phyloP scores from a whole-genome alignment of 2,113 vertebrate species.

The Bubalus kerabau region DNA sequence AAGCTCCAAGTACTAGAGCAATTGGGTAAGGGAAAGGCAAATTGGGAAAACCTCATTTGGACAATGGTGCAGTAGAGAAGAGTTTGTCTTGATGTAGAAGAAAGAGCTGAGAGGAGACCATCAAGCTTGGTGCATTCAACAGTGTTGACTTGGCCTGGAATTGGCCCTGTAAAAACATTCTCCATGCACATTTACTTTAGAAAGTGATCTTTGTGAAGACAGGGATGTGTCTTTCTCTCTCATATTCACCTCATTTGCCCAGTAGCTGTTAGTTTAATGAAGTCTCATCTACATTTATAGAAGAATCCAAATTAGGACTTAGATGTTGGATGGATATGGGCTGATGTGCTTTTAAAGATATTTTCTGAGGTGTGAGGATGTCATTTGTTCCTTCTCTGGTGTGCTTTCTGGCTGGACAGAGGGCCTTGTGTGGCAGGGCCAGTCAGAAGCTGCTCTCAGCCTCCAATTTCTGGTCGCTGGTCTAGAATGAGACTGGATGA shows the following conservation, averaged over 20 bases:
- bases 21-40: not conserved
- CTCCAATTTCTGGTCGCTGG: no score
- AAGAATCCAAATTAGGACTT: not conserved
- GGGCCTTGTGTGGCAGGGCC: not conserved
- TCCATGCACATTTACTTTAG: not conserved
- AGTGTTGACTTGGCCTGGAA: not conserved
- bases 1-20: not conserved
- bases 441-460: not conserved
- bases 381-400: not conserved
- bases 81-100: not conserved
- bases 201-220: not conserved
- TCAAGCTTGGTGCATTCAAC: not conserved
- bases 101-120: not conserved
- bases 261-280: not conserved
- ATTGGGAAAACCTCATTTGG: not conserved
- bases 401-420: not conserved
- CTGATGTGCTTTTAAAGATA: not conserved
- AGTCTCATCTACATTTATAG: not conserved
- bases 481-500: not conserved
- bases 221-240: not conserved
- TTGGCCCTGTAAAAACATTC: not conserved
- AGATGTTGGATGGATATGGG: not conserved
- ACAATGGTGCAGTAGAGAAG: not conserved
- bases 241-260: not conserved
- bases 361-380: not conserved